These are phyloP conservation scores for Baccha elongata DNA, from an alignment of 2,888 invertebrate genomes.

Conservation along the genomic window DNA sequence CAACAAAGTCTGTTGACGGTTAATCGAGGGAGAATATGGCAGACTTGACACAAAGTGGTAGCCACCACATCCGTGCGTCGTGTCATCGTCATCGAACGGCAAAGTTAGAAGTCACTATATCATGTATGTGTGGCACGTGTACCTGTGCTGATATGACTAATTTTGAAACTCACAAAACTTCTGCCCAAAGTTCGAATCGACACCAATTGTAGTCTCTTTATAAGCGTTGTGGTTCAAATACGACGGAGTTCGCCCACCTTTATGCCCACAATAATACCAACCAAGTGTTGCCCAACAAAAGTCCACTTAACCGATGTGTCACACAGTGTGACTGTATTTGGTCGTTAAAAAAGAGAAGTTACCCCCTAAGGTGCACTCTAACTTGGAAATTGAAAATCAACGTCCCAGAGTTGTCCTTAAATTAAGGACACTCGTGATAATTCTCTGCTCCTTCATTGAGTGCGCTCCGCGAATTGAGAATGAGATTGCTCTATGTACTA, in stretches of 20 bases:
- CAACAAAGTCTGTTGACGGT: slow-evolving; percentile 26
- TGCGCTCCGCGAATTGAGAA: slow-evolving; percentile 30
- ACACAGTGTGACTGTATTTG: slow-evolving; percentile 1
- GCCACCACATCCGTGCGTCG: neutral
- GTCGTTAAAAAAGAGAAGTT: slow-evolving; percentile 42
- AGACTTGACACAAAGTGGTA: slow-evolving; percentile 40
- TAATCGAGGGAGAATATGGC: neutral
- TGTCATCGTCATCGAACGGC: slow-evolving; percentile 1
- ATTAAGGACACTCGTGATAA: slow-evolving; percentile 63
- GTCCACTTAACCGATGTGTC: slow-evolving; percentile 22
- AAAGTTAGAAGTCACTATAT: slow-evolving; percentile 48
- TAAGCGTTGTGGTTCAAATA: neutral
- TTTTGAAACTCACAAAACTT: slow-evolving; percentile 4
- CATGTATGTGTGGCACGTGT: slow-evolving; percentile 20
- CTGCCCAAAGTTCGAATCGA: slow-evolving; percentile 16
- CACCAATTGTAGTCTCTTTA: slow-evolving; percentile 14
- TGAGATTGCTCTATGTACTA: slow-evolving; percentile 27
- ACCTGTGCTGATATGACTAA: slow-evolving; percentile 24
- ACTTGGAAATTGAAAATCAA: slow-evolving; percentile 67
- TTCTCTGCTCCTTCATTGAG: slow-evolving; percentile 32
- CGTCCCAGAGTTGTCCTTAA: slow-evolving; percentile 69
- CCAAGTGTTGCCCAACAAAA: slow-evolving; percentile 14
- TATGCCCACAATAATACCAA: neutral
- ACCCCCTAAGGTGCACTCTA: slow-evolving; percentile 59
- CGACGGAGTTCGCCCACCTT: slow-evolving; percentile 11